Conservation (phyloP, 2,113 vertebrate species). For the Chionodraco myersi region DNA sequence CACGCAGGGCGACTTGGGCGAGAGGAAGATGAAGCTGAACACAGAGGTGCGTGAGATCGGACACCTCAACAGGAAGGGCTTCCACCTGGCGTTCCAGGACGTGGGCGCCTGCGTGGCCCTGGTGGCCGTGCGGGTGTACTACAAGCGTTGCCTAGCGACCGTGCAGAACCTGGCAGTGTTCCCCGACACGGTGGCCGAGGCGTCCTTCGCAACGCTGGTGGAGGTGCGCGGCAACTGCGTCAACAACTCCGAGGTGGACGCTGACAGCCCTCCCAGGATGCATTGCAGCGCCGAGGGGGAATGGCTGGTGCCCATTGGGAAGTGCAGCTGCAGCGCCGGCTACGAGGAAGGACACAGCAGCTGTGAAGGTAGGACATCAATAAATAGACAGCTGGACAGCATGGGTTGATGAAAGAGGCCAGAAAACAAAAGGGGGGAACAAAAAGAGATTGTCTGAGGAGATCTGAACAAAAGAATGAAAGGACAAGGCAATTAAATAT, state of each 20-base stretch:
- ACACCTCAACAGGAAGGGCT: constrained; percentile 92
- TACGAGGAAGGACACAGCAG: constrained; percentile 94
- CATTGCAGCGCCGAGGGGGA: constrained; percentile 97
- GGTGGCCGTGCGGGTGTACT: constrained; percentile 95
- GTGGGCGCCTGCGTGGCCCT: constrained; percentile 95
- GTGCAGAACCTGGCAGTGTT: constrained; percentile 93
- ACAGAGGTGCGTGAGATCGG: constrained; percentile 96
- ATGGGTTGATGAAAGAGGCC: background rate
- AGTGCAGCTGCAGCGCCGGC: constrained; percentile 94
- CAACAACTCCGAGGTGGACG: constrained; percentile 90
- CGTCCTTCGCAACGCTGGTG: constrained; percentile 92
- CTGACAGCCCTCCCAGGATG: constrained; percentile 93
- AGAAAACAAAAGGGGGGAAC: background rate
- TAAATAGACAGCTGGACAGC: background rate
- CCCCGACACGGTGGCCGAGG: constrained; percentile 93
- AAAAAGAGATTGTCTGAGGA: background rate
- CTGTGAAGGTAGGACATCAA: constrained; percentile 89
- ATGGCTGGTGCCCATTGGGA: constrained; percentile 96
- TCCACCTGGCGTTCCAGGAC: constrained; percentile 97
- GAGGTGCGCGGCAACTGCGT: constrained; percentile 94
- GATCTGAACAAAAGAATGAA: background rate
- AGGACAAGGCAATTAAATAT: background rate
- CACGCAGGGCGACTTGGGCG: constrained; percentile 95
- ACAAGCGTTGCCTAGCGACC: constrained; percentile 92
- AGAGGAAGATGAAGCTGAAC: constrained; percentile 99